Evolutionary conservation across 2,888 invertebrate genomes (phyloP).

Genomic region (Diogma glabrata): DNA sequence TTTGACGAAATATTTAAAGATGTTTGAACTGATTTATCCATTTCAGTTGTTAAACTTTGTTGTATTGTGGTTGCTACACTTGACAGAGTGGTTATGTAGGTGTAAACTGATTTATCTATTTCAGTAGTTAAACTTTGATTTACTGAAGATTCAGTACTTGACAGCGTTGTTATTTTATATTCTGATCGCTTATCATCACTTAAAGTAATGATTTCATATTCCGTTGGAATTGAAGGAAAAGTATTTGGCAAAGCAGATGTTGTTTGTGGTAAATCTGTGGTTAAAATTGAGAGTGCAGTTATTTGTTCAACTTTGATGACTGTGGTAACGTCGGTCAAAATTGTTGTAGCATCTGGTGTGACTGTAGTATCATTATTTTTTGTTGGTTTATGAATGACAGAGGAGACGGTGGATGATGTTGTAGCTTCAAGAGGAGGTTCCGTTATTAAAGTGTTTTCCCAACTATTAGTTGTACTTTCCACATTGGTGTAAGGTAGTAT

Average conservation of each 20-base stretch:
- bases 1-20: not conserved
- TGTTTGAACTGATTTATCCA: not conserved
- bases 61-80: not conserved
- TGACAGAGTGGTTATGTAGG: not conserved
- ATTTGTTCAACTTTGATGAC: not conserved
- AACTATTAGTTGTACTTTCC: too few species aligned
- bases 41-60: not conserved
- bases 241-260: not conserved
- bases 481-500: too few species aligned
- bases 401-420: not conserved
- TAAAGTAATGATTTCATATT: not conserved
- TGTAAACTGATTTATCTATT: not conserved
- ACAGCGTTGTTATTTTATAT: too few species aligned
- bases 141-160: too few species aligned
- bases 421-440: too few species aligned
- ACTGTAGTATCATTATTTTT: not conserved
- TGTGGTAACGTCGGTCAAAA: not conserved
- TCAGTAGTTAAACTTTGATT: not conserved
- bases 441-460: too few species aligned
- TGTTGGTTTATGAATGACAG: not conserved
- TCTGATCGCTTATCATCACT: too few species aligned
- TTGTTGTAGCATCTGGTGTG: not conserved
- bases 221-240: not conserved
- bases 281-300: not conserved
- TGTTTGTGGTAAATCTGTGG: not conserved